These are phyloP conservation scores for Portevinia maculata DNA, from an alignment of 2,888 invertebrate genomes.

Conservation along the genomic window DNA sequence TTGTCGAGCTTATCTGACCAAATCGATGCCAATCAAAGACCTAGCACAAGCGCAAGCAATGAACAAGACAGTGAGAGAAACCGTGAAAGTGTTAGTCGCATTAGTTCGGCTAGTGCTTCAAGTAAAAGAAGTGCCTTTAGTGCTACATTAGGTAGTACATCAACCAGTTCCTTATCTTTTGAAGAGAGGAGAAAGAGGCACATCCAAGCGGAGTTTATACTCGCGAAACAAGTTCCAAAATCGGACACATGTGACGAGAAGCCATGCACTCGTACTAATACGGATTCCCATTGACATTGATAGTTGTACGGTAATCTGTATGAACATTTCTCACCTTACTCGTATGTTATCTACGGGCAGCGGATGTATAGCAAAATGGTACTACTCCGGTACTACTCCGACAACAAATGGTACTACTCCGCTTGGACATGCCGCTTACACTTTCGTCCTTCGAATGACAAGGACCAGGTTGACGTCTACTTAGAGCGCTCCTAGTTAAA, in stretches of 20 bases:
- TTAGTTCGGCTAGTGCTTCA: neutral
- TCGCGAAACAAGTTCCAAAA: conserved; percentile 31
- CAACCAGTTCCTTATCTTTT: conserved; percentile 10
- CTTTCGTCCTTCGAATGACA: too few species aligned
- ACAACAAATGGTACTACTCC: too few species aligned
- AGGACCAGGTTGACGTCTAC: too few species aligned
- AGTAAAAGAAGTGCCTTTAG: neutral
- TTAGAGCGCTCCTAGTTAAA: too few species aligned
- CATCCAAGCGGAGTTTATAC: conserved; percentile 38
- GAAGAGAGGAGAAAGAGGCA: conserved; percentile 37
- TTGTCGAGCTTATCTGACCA: neutral
- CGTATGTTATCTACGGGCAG: too few species aligned
- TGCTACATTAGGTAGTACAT: neutral
- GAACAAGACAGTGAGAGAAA: neutral
- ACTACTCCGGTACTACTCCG: too few species aligned
- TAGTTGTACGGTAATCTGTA: too few species aligned
- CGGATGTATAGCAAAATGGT: too few species aligned
- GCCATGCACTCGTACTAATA: neutral
- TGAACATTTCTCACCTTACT: too few species aligned
- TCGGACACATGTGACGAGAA: neutral
- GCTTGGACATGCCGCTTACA: too few species aligned
- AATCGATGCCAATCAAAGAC: neutral
- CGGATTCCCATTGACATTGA: too few species aligned
- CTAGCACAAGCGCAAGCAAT: neutral
- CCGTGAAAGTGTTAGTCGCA: neutral